Conservation (phyloP, 2,797 vertebrate species). For the Cossypha caffra region DNA sequence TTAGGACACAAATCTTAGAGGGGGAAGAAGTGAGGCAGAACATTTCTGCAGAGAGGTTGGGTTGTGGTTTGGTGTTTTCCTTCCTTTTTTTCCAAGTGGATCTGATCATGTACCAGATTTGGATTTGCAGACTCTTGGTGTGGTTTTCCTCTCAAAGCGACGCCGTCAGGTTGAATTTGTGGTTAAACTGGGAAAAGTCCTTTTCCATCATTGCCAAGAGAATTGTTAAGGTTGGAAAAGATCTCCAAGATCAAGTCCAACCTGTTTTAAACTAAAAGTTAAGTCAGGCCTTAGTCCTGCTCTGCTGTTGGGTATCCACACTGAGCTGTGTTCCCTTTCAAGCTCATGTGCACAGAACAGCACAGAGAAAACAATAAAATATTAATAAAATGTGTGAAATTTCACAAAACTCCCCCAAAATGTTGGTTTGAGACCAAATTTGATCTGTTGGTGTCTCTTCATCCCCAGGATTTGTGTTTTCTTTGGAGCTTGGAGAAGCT, state of each 20-base stretch:
- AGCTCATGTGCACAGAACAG: rapidly evolving
- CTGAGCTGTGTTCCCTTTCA: rapidly evolving
- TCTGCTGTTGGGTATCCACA: neutral
- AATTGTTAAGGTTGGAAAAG: neutral
- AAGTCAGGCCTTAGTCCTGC: neutral
- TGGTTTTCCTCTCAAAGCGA: rapidly evolving
- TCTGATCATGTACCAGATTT: neutral
- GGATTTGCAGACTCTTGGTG: neutral
- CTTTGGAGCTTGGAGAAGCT: neutral
- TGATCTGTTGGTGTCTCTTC: neutral
- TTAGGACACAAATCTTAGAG: neutral
- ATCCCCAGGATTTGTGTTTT: neutral
- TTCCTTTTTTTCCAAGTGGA: too few species aligned
- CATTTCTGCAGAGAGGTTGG: rapidly evolving
- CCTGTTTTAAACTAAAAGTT: neutral
- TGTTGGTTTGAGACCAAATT: rapidly evolving
- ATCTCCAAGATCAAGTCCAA: neutral
- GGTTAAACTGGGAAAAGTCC: neutral
- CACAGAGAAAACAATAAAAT: rapidly evolving
- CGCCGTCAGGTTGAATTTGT: neutral
- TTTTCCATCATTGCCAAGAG: neutral
- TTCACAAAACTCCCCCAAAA: neutral
- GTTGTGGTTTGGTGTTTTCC: neutral
- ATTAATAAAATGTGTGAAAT: neutral
- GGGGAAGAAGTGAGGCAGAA: neutral